These are phyloP conservation scores for Dryobotodes eremita DNA, from an alignment of 2,888 invertebrate species.

Conservation along the genomic window DNA sequence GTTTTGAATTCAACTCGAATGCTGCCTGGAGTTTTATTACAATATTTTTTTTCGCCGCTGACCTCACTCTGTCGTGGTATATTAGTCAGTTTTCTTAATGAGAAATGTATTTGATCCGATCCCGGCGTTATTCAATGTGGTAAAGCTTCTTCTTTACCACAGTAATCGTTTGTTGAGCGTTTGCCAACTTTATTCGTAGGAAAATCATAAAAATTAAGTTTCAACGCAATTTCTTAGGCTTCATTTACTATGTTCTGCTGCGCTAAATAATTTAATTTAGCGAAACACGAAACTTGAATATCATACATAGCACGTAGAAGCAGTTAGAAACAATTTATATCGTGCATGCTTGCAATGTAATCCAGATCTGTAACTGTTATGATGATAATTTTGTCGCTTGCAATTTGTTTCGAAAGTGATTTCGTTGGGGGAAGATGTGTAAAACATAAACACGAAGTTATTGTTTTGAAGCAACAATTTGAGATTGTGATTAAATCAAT, in stretches of 20 bases:
- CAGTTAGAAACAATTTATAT: conserved; percentile 33
- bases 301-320: conserved; percentile 23
- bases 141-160: conserved; percentile 42
- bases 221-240: conserved; percentile 29
- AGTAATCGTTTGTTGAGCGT: conserved; percentile 57
- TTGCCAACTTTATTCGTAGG: conserved; percentile 58
- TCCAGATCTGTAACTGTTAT: conserved; percentile 13
- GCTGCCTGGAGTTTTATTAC: conserved; percentile 26
- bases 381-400: conserved; percentile 22
- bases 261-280: conserved; percentile 41
- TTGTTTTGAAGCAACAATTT: conserved; percentile 14
- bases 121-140: conserved; percentile 48
- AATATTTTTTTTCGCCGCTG: conserved; percentile 36
- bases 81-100: conserved; percentile 54
- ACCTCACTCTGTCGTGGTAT: conserved; percentile 48
- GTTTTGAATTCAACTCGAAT: conserved; percentile 26
- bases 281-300: conserved; percentile 19
- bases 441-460: conserved; percentile 11
- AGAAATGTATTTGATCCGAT: conserved; percentile 49
- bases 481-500: neutral
- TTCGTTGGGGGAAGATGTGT: neutral
- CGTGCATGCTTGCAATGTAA: conserved; percentile 19
- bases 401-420: conserved; percentile 29
- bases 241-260: conserved; percentile 26
- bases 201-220: conserved; percentile 42